A percentile compares a stretch with the other conserved stretches of the same genome.
These are phyloP conservation scores for Caenorhabditis sp. DNA, from an alignment of 2,888 invertebrate species.

Conservation along the genomic window DNA sequence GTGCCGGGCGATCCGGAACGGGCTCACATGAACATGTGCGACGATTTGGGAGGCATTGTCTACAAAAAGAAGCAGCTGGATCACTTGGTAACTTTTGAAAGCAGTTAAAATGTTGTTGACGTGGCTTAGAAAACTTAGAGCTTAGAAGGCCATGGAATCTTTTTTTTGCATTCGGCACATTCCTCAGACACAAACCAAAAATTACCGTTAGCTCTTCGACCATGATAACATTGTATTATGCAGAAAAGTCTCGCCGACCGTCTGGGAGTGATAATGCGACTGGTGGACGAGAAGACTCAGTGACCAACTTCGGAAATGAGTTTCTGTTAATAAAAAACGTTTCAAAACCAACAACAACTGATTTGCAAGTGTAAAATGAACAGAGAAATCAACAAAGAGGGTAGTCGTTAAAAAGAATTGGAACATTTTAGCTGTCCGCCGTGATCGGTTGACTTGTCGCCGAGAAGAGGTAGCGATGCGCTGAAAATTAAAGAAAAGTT, in stretches of 20 bases:
- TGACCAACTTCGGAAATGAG: no score
- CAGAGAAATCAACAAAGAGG: no score
- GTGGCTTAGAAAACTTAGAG: constrained; percentile 63
- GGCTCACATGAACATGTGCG: constrained; percentile 74
- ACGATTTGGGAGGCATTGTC: constrained; percentile 75
- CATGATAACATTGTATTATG: no score
- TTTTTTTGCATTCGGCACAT: not conserved
- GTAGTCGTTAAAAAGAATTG: not conserved
- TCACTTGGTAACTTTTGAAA: constrained; percentile 84
- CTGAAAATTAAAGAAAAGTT: constrained; percentile 27
- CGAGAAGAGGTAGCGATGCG: constrained; percentile 34
- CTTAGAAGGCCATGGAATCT: no score
- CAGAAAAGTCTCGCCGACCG: constrained; percentile 56
- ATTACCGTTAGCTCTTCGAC: no score
- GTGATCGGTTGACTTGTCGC: not conserved
- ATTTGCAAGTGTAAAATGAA: constrained; percentile 16
- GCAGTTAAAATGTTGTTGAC: no score
- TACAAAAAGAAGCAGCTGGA: constrained; percentile 82
- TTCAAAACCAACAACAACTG: not conserved
- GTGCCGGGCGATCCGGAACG: constrained; percentile 79
- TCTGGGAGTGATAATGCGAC: constrained; percentile 51
- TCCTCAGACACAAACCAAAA: not conserved
- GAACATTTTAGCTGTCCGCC: not conserved
- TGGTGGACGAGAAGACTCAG: constrained; percentile 36
- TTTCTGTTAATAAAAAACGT: no score